Base-by-base conservation (phyloP, 2,113 vertebrate genomes). In the Lepidothrix coronata region DNA sequence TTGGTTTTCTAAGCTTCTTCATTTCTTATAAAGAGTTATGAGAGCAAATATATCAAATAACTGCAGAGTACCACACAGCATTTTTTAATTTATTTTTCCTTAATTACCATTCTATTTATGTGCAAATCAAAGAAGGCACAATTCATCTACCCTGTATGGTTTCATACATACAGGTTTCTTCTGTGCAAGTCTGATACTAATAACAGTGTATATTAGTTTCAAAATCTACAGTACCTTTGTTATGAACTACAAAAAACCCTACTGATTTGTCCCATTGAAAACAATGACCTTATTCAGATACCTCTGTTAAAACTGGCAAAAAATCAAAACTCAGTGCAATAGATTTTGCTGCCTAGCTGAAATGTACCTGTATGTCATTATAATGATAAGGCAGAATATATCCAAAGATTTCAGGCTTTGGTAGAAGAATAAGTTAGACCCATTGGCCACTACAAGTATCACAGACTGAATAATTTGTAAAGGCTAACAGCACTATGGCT, bases 1-100 rank as follows among this genome's bases (percentile, higher is more conserved):
- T 97, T 93, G 97, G 95, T 97, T 98, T 97, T 93, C 91, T 97
- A 86, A 97, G 93, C 48, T 97, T 96, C 96, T 98, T 98, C 91
- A 96, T 97, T 95, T 98, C 98, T 98, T 98, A 95, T 89, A 85
- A 91, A 94, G 48, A 95, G 41, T 94, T 95, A 90, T 7, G 8
- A 97, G 20, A 95, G 31, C 43, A 97, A 95, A 90, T 5, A 22
- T 0, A 4, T 96, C 62, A 97, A 76, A 84, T 84, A 85, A 65
- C 14, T 76, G 54, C 73, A 85, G 13, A 91, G 14, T 24, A 63
- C 4, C n/a, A 74, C 23, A 66, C 1, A 68, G 30, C 9, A 78
- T 72, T 88, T 37, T 10, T 35, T 20, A 41, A 41, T 49, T 17
- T 8, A 66, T 55, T 11, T 59, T 75, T 54, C 25, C 48, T 78